phyloP scores from a whole-genome alignment of 2,888 invertebrate species.

The Tromatobia lineatoria region DNA sequence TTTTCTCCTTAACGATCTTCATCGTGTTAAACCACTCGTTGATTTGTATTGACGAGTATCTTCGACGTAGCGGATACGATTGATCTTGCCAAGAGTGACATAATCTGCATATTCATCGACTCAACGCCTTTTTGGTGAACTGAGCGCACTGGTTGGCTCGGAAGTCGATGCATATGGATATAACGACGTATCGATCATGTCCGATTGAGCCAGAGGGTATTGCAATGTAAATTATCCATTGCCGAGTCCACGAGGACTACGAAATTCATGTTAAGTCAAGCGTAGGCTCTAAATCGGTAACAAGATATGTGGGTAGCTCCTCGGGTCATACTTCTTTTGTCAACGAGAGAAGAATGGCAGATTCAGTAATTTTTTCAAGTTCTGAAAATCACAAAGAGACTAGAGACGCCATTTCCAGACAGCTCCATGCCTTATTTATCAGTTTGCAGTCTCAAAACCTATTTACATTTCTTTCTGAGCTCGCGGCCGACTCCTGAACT shows the following conservation, averaged over 20 bases:
- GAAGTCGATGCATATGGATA: constrained; percentile 40
- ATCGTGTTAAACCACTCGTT: constrained; percentile 16
- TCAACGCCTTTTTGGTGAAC: constrained; percentile 46
- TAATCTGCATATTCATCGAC: constrained; percentile 57
- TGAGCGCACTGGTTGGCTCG: neutral
- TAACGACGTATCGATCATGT: constrained; percentile 43
- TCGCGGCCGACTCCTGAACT: neutral
- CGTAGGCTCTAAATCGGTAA: constrained; percentile 38
- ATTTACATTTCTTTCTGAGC: constrained; percentile 5
- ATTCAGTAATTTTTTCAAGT: constrained; percentile 8
- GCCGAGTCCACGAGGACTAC: neutral
- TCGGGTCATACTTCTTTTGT: constrained; percentile 44
- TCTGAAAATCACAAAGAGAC: neutral
- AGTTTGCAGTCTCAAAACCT: neutral
- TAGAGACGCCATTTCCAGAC: constrained; percentile 18
- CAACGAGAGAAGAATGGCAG: constrained; percentile 4
- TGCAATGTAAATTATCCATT: constrained; percentile 52
- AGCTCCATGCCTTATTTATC: constrained; percentile 59
- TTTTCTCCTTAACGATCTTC: constrained; percentile 4
- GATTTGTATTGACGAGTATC: constrained; percentile 12
- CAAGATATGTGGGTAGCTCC: constrained; percentile 36
- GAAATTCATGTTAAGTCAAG: constrained; percentile 1
- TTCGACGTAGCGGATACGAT: constrained; percentile 20
- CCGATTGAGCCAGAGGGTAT: constrained; percentile 32
- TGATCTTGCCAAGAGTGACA: constrained; percentile 1